A percentile compares a stretch with the other conserved stretches of the same genome.
These are phyloP conservation scores for Champsocephalus gunnari DNA, from an alignment of 2,797 vertebrate species.

Conservation along the genomic window DNA sequence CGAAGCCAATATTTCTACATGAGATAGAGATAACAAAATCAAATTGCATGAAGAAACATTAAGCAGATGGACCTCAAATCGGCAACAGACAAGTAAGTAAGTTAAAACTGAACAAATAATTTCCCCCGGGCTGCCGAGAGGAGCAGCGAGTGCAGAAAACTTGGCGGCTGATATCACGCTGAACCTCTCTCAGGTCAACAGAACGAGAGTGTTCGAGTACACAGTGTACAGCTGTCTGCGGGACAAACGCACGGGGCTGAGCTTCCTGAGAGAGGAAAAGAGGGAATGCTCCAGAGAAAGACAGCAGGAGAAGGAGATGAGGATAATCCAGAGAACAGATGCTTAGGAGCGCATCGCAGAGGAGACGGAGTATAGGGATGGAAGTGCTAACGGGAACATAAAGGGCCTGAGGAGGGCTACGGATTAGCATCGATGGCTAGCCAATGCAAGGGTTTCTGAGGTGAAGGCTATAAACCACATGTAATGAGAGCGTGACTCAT, in stretches of 20 bases:
- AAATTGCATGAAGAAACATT: background rate
- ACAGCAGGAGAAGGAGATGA: conserved; percentile 53
- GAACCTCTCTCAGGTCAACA: conserved; percentile 45
- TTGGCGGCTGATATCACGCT: conserved; percentile 15
- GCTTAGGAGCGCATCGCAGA: conserved; percentile 60
- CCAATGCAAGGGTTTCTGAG: conserved; percentile 5
- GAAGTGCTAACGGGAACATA: conserved; percentile 57
- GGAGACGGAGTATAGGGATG: conserved; percentile 63
- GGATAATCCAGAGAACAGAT: conserved; percentile 77
- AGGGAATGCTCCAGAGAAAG: conserved; percentile 67
- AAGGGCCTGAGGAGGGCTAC: conserved; percentile 46
- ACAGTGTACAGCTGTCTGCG: conserved; percentile 60
- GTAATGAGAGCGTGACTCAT: conserved; percentile 24
- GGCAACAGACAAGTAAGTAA: conserved; percentile 2
- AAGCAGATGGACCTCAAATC: background rate
- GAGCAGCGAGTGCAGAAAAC: conserved; percentile 13
- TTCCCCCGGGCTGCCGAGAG: background rate
- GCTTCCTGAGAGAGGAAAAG: conserved; percentile 67
- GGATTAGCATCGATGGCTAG: conserved; percentile 28
- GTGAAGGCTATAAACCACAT: conserved; percentile 27
- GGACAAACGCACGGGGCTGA: conserved; percentile 40
- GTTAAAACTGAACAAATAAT: background rate
- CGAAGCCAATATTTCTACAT: background rate
- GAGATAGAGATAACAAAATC: background rate
- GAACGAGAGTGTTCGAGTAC: conserved; percentile 45